Evolutionary conservation across 2,113 vertebrate genomes (phyloP).

Genomic region (Hydrolagus affinis): DNA sequence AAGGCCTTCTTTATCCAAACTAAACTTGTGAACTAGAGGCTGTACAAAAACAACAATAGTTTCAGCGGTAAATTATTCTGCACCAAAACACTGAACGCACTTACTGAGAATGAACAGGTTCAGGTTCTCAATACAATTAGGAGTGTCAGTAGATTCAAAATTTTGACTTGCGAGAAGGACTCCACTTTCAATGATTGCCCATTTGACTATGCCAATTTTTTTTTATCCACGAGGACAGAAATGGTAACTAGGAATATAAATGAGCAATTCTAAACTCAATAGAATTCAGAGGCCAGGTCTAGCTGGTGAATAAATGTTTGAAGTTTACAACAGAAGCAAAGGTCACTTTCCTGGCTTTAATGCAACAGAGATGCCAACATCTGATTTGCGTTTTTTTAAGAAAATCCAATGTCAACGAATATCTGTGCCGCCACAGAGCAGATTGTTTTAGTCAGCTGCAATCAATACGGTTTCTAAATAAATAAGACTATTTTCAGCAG

Average conservation of each 20-base stretch:
- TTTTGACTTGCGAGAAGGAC: neutral
- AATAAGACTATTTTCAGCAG: neutral
- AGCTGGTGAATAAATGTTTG: neutral
- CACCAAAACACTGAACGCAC: too few relatives aligned
- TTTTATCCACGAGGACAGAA: neutral
- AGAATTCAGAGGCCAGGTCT: neutral
- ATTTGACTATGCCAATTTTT: neutral
- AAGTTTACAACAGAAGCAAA: neutral
- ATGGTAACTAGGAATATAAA: neutral
- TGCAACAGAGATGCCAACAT: neutral
- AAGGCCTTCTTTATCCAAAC: too few relatives aligned
- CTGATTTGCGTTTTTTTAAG: neutral
- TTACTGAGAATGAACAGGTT: too few relatives aligned
- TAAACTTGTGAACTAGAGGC: too few relatives aligned
- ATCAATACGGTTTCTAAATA: constrained; percentile 1
- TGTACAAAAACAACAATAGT: too few relatives aligned
- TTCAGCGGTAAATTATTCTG: too few relatives aligned
- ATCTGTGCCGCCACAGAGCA: neutral
- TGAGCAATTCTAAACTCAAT: neutral
- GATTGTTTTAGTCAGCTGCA: neutral
- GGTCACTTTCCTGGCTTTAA: neutral
- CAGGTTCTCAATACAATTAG: too few relatives aligned
- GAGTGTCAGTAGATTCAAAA: too few relatives aligned
- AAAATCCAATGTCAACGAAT: neutral
- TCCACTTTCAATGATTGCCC: neutral